phyloP scores from a whole-genome alignment of 1,140 invertebrate genomes.

The Heterodera schachtii region DNA sequence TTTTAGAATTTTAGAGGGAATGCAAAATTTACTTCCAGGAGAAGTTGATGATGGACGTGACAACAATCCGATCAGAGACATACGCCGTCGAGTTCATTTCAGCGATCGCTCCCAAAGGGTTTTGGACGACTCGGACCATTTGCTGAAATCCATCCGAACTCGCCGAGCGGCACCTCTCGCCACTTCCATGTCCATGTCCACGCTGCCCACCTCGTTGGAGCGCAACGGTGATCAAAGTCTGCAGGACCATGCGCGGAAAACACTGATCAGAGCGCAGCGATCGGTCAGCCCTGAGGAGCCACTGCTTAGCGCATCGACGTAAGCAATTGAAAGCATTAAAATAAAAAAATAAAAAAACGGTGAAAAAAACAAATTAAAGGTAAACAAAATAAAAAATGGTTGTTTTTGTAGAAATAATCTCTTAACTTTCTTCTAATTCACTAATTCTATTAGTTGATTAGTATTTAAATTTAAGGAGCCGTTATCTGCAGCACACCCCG shows the following conservation, averaged over 20 bases:
- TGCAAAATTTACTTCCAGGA: too few species aligned
- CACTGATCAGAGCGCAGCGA: slow-evolving; percentile 4
- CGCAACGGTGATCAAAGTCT: slow-evolving; percentile 20
- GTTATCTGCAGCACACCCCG: slow-evolving; percentile 49
- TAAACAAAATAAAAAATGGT: not conserved
- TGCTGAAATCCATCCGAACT: slow-evolving; percentile 26
- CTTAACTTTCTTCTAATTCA: too few species aligned
- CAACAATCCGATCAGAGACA: not conserved
- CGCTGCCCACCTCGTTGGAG: slow-evolving; percentile 13
- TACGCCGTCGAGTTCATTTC: slow-evolving; percentile 25
- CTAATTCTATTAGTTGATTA: not conserved
- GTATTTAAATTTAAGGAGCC: slow-evolving; percentile 25
- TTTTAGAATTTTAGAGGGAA: too few species aligned
- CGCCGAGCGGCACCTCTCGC: not conserved
- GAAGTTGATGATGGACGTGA: too few species aligned
- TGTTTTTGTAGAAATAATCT: too few species aligned
- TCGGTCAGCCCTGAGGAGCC: slow-evolving; percentile 19
- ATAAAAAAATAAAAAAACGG: not conserved
- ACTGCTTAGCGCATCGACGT: slow-evolving; percentile 19
- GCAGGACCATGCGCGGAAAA: slow-evolving; percentile 21
- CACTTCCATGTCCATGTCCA: slow-evolving; percentile 12
- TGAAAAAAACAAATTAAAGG: too few species aligned
- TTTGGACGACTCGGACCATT: slow-evolving; percentile 19
- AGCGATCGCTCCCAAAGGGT: slow-evolving; percentile 16
- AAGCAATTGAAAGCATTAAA: slow-evolving; percentile 4